These are phyloP conservation scores for Isaurus tuberculatus DNA, from an alignment of 92 coral and sea anemone genomes.

Conservation along the genomic window DNA sequence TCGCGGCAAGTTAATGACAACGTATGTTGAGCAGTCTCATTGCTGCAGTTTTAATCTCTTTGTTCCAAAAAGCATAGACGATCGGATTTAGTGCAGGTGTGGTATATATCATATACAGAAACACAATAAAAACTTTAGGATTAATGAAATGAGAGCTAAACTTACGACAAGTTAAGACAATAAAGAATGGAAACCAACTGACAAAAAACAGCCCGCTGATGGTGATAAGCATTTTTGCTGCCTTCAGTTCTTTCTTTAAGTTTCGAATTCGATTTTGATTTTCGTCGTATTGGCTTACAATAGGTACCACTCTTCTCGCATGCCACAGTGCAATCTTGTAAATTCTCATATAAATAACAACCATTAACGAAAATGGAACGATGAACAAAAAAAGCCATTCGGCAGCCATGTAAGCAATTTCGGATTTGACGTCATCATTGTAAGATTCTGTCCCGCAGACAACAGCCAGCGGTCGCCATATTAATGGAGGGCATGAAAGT, in stretches of 20 bases:
- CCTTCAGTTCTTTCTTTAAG: slow-evolving; percentile 56
- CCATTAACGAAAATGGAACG: slow-evolving; percentile 57
- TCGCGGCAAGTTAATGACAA: too few relatives aligned
- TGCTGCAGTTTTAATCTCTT: slow-evolving; percentile 46
- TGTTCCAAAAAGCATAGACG: slow-evolving; percentile 63
- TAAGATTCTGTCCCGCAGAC: slow-evolving; percentile 60
- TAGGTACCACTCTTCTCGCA: slow-evolving; percentile 54
- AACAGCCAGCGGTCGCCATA: slow-evolving; percentile 63
- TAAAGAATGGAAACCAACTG: slow-evolving; percentile 63
- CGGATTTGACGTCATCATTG: slow-evolving; percentile 31
- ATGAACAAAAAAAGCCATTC: slow-evolving; percentile 62
- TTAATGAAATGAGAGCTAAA: slow-evolving; percentile 18
- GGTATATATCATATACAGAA: slow-evolving; percentile 56
- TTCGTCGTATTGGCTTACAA: neutral
- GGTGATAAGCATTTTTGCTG: slow-evolving; percentile 66
- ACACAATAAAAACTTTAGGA: slow-evolving; percentile 52
- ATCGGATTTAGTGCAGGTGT: slow-evolving; percentile 60
- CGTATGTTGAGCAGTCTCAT: slow-evolving; percentile 29
- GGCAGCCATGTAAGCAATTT: slow-evolving; percentile 58
- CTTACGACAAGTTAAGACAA: slow-evolving; percentile 59
- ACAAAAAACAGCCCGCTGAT: slow-evolving; percentile 60
- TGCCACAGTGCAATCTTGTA: slow-evolving; percentile 55
- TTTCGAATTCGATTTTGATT: slow-evolving; percentile 11
- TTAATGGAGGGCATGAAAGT: slow-evolving; percentile 60
- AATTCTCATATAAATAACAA: slow-evolving; percentile 42